phyloP scores from a whole-genome alignment of 2,888 invertebrate species.

The Noctua pronuba region DNA sequence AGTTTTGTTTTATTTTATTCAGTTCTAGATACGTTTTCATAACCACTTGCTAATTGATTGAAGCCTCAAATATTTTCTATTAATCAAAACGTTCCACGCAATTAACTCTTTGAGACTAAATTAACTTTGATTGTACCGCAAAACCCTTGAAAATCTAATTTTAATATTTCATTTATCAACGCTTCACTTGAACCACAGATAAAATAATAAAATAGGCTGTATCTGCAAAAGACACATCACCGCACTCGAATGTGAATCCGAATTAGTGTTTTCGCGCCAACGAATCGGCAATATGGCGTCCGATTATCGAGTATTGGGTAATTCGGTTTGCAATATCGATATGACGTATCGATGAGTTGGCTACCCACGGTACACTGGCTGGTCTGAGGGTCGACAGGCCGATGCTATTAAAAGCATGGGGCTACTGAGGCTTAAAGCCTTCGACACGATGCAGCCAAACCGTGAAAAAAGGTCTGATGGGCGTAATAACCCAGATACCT shows the following conservation, averaged over 20 bases:
- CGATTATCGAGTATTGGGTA: conserved; percentile 45
- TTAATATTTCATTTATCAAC: neutral
- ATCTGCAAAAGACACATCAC: conserved; percentile 50
- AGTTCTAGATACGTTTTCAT: conserved; percentile 9
- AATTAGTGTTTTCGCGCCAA: conserved; percentile 53
- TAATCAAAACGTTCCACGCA: conserved; percentile 19
- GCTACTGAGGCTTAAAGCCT: conserved; percentile 77
- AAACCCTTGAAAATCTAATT: conserved; percentile 32
- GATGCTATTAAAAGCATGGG: conserved; percentile 80
- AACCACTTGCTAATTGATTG: conserved; percentile 8
- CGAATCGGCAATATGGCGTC: conserved; percentile 48
- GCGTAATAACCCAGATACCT: conserved; percentile 81
- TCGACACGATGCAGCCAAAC: conserved; percentile 74
- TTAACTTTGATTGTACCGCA: conserved; percentile 9
- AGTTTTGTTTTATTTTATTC: conserved; percentile 1
- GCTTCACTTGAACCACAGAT: conserved; percentile 43
- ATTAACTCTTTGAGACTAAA: neutral
- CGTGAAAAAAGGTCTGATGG: conserved; percentile 80
- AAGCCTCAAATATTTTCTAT: conserved; percentile 8
- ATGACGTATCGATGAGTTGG: conserved; percentile 73
- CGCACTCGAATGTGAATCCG: conserved; percentile 43
- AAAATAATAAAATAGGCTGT: conserved; percentile 22
- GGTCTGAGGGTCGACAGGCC: conserved; percentile 69
- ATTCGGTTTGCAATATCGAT: conserved; percentile 60
- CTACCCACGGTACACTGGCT: conserved; percentile 76